phyloP scores from a whole-genome alignment of 2,113 vertebrate species.

The Pollachius pollachius region DNA sequence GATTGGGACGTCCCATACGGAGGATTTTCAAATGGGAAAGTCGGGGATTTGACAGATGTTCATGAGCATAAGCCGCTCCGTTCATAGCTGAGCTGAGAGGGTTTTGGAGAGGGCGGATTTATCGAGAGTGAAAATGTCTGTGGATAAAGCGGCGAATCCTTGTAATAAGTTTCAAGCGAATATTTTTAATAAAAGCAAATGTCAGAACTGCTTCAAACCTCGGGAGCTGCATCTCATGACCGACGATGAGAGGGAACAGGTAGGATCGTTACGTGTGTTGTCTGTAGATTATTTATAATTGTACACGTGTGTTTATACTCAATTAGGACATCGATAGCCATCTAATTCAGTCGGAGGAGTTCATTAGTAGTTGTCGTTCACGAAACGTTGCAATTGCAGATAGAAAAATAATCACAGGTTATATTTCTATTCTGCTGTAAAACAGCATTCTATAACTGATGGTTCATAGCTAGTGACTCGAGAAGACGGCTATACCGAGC shows the following conservation, averaged over 20 bases:
- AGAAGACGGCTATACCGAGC: too few relatives aligned
- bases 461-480: too few relatives aligned
- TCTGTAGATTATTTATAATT: too few relatives aligned
- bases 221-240: conserved; percentile 60
- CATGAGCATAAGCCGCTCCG: not conserved
- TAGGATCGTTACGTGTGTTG: conserved; percentile 14
- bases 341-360: too few relatives aligned
- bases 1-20: too few relatives aligned
- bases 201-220: conserved; percentile 74
- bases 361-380: not conserved
- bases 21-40: too few relatives aligned
- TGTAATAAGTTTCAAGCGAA: conserved; percentile 69
- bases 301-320: too few relatives aligned
- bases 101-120: not conserved
- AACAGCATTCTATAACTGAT: not conserved
- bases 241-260: conserved; percentile 60
- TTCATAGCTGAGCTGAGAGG: not conserved
- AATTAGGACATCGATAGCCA: too few relatives aligned
- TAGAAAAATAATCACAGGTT: too few relatives aligned
- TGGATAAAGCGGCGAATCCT: conserved; percentile 39
- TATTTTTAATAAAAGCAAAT: conserved; percentile 70
- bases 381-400: not conserved
- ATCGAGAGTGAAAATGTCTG: conserved; percentile 41
- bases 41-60: not conserved
- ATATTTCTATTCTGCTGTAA: not conserved